phyloP scores from a whole-genome alignment of 2,888 invertebrate species.

The Eupelmus urozonus region DNA sequence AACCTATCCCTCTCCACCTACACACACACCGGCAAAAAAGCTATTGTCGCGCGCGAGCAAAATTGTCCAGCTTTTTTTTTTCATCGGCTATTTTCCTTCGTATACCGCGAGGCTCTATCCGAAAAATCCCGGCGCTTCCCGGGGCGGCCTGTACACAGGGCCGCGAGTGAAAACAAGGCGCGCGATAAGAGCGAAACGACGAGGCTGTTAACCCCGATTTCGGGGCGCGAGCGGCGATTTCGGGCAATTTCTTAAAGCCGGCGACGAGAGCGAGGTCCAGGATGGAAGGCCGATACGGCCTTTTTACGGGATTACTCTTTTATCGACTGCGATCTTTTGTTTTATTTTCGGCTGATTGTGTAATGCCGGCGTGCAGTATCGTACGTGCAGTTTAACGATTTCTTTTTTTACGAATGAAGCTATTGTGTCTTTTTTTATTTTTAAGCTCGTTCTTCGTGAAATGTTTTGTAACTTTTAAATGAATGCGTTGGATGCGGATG shows the following conservation, averaged over 20 bases:
- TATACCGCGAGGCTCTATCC: background rate
- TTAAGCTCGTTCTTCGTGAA: background rate
- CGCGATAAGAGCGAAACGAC: slow-evolving; percentile 19
- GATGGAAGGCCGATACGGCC: background rate
- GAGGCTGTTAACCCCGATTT: slow-evolving; percentile 20
- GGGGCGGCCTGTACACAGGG: no score
- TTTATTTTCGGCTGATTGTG: background rate
- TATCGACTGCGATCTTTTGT: background rate
- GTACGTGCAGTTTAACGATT: no score
- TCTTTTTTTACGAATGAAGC: background rate
- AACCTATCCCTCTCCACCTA: no score
- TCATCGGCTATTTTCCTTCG: slow-evolving; percentile 19
- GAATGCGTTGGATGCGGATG: no score
- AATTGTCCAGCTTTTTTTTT: background rate
- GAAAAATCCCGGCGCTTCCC: no score
- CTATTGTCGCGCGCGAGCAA: no score
- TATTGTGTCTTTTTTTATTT: background rate
- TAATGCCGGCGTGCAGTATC: no score
- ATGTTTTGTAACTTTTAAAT: slow-evolving; percentile 21
- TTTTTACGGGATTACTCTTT: background rate
- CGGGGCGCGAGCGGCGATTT: slow-evolving; percentile 15
- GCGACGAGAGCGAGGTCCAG: background rate
- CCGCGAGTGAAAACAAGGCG: background rate
- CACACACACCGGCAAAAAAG: no score
- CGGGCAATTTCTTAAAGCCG: slow-evolving; percentile 22